Percentiles rank a stretch among this genome's conserved stretches.
Evolutionary conservation across 2,888 invertebrate genomes (phyloP).

Genomic region (Ceriagrion tenellum): DNA sequence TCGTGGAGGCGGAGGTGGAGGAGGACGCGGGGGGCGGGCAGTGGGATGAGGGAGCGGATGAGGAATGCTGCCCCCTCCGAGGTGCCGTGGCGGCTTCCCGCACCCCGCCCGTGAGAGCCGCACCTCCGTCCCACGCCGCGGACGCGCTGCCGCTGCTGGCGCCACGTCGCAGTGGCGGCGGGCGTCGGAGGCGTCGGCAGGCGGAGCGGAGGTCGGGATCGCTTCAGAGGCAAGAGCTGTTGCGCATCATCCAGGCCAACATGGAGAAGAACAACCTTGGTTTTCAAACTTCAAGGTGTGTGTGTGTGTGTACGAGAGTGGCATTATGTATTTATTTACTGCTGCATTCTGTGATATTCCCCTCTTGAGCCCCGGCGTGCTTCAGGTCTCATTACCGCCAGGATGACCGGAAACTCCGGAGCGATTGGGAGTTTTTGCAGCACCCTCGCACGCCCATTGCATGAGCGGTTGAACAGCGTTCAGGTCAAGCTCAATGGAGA

Average conservation of each 20-base stretch:
- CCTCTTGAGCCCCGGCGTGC: too few species aligned
- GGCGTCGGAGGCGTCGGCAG: slow-evolving; percentile 73
- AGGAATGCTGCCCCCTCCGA: not conserved
- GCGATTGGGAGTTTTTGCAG: too few species aligned
- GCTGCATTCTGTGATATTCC: too few species aligned
- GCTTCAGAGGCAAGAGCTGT: slow-evolving; percentile 88
- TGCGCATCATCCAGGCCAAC: slow-evolving; percentile 93
- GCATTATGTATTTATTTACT: too few species aligned
- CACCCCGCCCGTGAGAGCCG: too few species aligned
- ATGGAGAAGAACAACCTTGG: slow-evolving; percentile 94
- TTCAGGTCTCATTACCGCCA: too few species aligned
- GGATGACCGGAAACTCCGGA: too few species aligned
- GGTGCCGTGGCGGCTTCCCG: slow-evolving; percentile 75
- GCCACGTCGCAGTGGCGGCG: slow-evolving; percentile 79
- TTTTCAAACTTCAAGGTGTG: slow-evolving; percentile 90
- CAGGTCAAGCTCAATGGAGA: too few species aligned
- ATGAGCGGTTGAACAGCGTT: too few species aligned
- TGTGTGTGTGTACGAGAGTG: slow-evolving; percentile 64
- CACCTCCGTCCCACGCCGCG: slow-evolving; percentile 75
- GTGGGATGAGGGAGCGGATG: not conserved
- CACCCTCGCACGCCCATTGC: too few species aligned
- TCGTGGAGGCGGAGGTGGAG: slow-evolving; percentile 67
- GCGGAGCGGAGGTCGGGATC: slow-evolving; percentile 81
- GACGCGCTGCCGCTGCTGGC: slow-evolving; percentile 78
- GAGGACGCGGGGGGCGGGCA: slow-evolving; percentile 33